phyloP scores from a whole-genome alignment of 2,888 invertebrate genomes.

The Psylliodes chrysocephalus region DNA sequence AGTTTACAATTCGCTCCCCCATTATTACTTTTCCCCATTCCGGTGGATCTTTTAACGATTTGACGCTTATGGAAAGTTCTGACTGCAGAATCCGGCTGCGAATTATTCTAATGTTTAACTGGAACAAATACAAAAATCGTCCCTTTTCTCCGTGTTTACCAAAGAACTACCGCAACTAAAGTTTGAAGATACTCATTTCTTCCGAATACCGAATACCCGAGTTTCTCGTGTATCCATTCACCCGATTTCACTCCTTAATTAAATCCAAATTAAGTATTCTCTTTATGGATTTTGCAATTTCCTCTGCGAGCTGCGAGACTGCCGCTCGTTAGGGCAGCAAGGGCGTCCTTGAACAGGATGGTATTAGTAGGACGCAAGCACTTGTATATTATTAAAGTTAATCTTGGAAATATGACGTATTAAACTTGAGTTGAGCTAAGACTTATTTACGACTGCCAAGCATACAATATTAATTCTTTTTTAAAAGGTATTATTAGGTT shows the following conservation, averaged over 20 bases:
- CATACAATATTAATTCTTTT: too few relatives aligned
- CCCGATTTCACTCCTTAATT: conserved; percentile 35
- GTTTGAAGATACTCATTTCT: conserved; percentile 16
- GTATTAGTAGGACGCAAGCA: background rate
- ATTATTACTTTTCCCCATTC: background rate
- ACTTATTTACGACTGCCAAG: too few relatives aligned
- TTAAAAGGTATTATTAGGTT: too few relatives aligned
- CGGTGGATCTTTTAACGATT: background rate
- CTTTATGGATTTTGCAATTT: conserved; percentile 42
- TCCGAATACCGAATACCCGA: background rate
- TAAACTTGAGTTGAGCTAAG: background rate
- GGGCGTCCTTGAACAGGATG: conserved; percentile 2
- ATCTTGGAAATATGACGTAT: background rate
- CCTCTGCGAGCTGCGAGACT: conserved; percentile 14
- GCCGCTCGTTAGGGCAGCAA: background rate
- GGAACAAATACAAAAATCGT: conserved; percentile 8
- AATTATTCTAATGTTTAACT: conserved; percentile 10
- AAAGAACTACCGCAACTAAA: conserved; percentile 7
- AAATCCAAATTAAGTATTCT: conserved; percentile 39
- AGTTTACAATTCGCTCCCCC: background rate
- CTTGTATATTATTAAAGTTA: conserved; percentile 5
- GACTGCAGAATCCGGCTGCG: background rate
- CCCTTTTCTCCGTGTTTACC: background rate
- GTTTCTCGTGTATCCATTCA: conserved; percentile 23
- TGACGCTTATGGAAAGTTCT: background rate